Evolutionary conservation across 2,113 vertebrate genomes (phyloP).

Genomic region (Cervus canadensis): DNA sequence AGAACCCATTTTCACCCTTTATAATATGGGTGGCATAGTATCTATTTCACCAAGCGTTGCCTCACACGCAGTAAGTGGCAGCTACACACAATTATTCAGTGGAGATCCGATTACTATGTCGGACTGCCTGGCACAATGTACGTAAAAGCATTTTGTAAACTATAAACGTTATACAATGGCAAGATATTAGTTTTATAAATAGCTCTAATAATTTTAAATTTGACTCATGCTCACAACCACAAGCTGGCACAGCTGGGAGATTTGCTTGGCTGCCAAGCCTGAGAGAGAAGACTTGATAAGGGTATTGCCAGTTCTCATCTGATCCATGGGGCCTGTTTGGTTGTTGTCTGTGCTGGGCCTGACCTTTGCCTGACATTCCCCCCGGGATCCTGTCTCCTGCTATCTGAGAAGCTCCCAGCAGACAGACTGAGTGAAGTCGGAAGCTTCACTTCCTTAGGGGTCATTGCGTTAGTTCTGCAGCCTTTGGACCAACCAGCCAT

Average conservation of each 20-base stretch:
- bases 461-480: background rate
- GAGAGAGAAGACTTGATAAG: constrained; percentile 51
- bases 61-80: background rate
- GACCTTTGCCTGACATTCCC: constrained; percentile 66
- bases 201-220: constrained; percentile 70
- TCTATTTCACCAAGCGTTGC: background rate
- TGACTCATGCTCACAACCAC: constrained; percentile 56
- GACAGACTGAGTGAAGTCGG: background rate
- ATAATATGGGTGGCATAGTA: background rate
- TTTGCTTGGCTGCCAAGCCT: constrained; percentile 20
- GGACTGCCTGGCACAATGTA: background rate
- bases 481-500: background rate
- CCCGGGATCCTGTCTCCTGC: background rate
- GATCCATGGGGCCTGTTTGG: constrained; percentile 23
- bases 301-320: constrained; percentile 47
- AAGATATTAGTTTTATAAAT: constrained; percentile 52
- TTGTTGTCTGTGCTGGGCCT: constrained; percentile 49
- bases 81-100: background rate
- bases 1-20: background rate
- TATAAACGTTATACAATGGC: constrained; percentile 8
- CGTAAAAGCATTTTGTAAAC: background rate
- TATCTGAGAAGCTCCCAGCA: background rate
- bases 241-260: constrained; percentile 22
- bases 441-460: constrained; percentile 40
- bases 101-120: background rate